Conservation (phyloP, 2,888 invertebrate genomes). For the Vanessa cardui region DNA sequence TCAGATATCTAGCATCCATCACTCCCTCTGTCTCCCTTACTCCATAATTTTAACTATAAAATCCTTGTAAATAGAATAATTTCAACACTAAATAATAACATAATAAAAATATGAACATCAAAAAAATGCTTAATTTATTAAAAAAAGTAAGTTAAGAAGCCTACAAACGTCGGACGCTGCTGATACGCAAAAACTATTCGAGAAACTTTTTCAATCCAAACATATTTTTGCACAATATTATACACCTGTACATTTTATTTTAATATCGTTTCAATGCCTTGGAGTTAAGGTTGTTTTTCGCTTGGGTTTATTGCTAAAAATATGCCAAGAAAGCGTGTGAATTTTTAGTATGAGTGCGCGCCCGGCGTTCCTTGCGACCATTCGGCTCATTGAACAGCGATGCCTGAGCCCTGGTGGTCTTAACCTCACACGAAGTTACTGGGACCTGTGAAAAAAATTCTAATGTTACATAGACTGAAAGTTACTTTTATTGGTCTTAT, state of each 20-base stretch:
- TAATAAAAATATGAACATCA: not conserved
- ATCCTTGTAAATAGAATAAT: too few species aligned
- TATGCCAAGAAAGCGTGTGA: slow-evolving; percentile 46
- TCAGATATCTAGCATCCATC: too few species aligned
- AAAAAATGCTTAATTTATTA: not conserved
- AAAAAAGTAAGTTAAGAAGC: slow-evolving; percentile 24
- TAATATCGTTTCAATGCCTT: not conserved
- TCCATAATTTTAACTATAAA: too few species aligned
- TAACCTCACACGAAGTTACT: slow-evolving; percentile 58
- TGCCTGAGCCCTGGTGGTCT: slow-evolving; percentile 64
- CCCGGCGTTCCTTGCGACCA: slow-evolving; percentile 49
- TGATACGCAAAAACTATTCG: slow-evolving; percentile 48
- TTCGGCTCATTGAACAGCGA: slow-evolving; percentile 65
- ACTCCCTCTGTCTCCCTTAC: too few species aligned
- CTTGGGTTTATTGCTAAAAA: slow-evolving; percentile 11
- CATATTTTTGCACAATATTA: slow-evolving; percentile 8
- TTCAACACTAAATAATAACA: too few species aligned
- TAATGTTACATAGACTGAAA: slow-evolving; percentile 11
- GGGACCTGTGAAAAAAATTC: slow-evolving; percentile 31
- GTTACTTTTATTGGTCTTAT: not conserved
- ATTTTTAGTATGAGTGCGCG: slow-evolving; percentile 40
- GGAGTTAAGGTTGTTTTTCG: not conserved
- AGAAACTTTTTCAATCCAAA: slow-evolving; percentile 16
- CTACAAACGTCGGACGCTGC: slow-evolving; percentile 28
- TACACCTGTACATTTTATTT: not conserved